Base-by-base conservation (phyloP, 1,140 invertebrate genomes). In the Tetramorium parvispinum region DNA sequence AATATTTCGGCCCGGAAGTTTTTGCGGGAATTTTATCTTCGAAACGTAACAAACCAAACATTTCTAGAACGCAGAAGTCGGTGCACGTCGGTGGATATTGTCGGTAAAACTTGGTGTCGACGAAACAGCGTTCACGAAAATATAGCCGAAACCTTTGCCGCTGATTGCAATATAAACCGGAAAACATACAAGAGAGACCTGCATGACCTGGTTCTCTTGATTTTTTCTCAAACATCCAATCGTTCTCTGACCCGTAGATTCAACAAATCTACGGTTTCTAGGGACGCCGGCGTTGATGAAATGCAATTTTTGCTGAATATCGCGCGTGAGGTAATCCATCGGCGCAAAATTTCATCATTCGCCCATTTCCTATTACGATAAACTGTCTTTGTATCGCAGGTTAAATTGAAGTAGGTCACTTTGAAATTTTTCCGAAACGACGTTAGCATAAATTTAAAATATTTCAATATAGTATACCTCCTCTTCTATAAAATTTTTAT, bases 301-400 rank as follows among this genome's bases (percentile, higher is more conserved):
- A 65, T 78, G 27, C 43, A 37, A 76, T 65, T 85, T 65, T 85
- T 46, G 27, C 24, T 16, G 55, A 75, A 83, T 68, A 85, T 85
- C 57, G 49, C 66, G 51, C 37, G 32, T 24, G 43, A 76, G n/a
- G 55, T 82, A 59, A 82, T 71, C 51, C 32, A 16, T 8, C 53
- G 37, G 40, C 43, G 11, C 27, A 57, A 83, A 83, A 73, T 82
- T 82, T 59, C 32, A 82, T 73, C 51, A 53, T 18, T 4, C 65
- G 66, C 24, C 4, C 24, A 57, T 61, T 73, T 73, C 24, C 79
- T 10, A 21, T 71, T 71, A 49, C 37, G 18, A 27, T 81, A 73
- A 82, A 83, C 18, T 49, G 18, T 59, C 53, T 37, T 8, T 27
- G 13, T 40, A 59, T 11, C 53, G 40, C 3, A 13, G 16, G 6